A percentile compares a stretch with the other conserved stretches of the same genome.
Conservation (phyloP, 1,140 invertebrate species). For the Euwallacea similis region DNA sequence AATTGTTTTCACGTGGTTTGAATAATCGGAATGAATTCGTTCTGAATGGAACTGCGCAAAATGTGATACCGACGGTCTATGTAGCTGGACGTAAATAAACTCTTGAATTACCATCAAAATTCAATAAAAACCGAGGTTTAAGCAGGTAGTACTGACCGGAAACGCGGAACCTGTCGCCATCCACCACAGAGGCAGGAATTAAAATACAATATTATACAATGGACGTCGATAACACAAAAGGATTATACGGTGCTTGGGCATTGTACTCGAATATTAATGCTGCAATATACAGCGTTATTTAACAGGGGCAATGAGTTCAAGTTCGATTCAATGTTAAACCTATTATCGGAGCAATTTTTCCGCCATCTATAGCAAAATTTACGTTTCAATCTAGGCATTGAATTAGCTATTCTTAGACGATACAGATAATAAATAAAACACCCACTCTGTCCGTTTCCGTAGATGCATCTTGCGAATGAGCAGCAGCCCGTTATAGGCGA, state of each 20-base stretch:
- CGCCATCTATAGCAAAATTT: no score
- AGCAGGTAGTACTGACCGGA: not conserved
- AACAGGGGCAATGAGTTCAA: slow-evolving; percentile 8
- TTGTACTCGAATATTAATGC: slow-evolving; percentile 12
- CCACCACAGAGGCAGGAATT: not conserved
- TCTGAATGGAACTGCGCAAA: not conserved
- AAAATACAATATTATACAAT: slow-evolving; percentile 2
- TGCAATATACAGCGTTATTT: not conserved
- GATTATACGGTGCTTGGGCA: slow-evolving; percentile 6
- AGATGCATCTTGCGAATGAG: not conserved
- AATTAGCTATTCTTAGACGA: not conserved
- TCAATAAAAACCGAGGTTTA: no score
- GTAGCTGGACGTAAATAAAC: no score
- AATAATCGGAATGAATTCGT: not conserved
- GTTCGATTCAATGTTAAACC: slow-evolving; percentile 6
- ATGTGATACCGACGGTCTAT: no score
- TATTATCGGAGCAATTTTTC: no score
- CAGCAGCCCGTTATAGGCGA: not conserved
- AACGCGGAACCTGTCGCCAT: slow-evolving; percentile 1
- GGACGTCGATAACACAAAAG: slow-evolving; percentile 1
- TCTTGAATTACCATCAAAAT: no score
- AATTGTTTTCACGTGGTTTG: not conserved
- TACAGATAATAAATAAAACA: slow-evolving; percentile 1
- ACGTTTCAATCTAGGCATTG: not conserved
- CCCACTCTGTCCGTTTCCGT: not conserved